Conservation (phyloP, 2,113 vertebrate species). For the Brachionichthys hirsutus region DNA sequence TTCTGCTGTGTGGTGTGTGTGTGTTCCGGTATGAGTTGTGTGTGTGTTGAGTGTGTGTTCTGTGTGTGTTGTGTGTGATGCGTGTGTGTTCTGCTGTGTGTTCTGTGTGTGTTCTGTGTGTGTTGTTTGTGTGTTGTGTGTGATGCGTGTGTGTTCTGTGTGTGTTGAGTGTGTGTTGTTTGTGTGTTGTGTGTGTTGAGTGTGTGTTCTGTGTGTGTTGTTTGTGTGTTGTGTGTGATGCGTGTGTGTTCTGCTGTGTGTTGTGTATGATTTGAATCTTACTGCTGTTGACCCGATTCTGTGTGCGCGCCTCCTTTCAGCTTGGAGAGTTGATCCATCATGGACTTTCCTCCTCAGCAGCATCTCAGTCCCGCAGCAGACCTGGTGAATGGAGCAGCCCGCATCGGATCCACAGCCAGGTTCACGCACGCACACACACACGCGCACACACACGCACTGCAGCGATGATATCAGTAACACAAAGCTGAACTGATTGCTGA, state of each 20-base stretch:
- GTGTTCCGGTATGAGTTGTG: background rate
- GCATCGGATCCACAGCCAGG: conserved; percentile 65
- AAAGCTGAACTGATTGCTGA: background rate
- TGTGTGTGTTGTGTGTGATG: too few relatives aligned
- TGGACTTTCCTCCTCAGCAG: conserved; percentile 63
- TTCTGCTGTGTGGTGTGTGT: too few relatives aligned
- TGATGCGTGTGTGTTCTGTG: background rate
- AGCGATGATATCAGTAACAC: too few relatives aligned
- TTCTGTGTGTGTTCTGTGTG: background rate
- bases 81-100: background rate
- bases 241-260: background rate
- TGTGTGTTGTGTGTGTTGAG: background rate
- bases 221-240: conserved; percentile 69
- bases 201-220: too few relatives aligned
- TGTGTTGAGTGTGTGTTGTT: too few relatives aligned
- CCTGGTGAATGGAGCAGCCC: conserved; percentile 48
- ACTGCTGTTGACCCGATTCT: background rate
- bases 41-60: background rate
- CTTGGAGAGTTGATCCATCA: conserved; percentile 87
- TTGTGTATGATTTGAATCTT: too few relatives aligned
- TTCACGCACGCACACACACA: conserved; percentile 6
- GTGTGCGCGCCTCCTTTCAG: conserved; percentile 64
- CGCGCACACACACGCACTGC: background rate
- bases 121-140: background rate
- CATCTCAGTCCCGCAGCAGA: conserved; percentile 62